Evolutionary conservation across 1,140 invertebrate species (phyloP), one percentile per base, ranked within the genome.

Genomic region (Platorchestia sp.): DNA sequence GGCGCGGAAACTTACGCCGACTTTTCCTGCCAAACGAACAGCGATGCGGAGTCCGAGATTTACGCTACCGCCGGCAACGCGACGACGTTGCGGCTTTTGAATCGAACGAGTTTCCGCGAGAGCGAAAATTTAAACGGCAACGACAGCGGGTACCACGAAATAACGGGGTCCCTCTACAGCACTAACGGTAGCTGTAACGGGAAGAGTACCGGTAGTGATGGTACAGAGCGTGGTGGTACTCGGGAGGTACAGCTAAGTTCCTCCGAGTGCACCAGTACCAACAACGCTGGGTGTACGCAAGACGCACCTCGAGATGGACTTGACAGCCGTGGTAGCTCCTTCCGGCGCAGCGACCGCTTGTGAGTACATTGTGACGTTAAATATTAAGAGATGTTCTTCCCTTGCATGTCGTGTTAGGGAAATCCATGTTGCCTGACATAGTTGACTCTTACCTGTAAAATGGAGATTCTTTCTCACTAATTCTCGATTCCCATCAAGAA

Each of bases 61-160:
- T 93, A 93, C 44, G 7, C 91, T 3, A 93, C 91, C 5, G 91
- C 91, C 41, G 6, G 41, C 5, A 42, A 89, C 43, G 41, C 87
- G 14, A 19, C 0, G 6, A 10, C 44, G 0, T 3, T 10, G 43
- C 44, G 45, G 36, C 91, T 36, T 14, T 3, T 93, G 3, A 93
- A 93, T 44, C 7, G 14, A 5, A n/a, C 3, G 44, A 40, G 40
- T 7, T 47, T 45, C 47, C 44, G 14, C 1, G 59, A 45, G n/a
- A 93, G 7, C 43, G 91, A 45, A 1, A 19, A 42, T n/a, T 45
- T 40, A 36, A 93, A 93, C 91, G 91, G 91, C 19, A 93, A 93
- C 45, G 91, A 93, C 44, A 93, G 91, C 91, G 91, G 91, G 91
- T 93, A 93, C 44, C 91, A 93, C 45, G 91, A 93, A 93, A 93